phyloP scores from a whole-genome alignment of 2,888 invertebrate genomes.

The Oxycera nigricornis region DNA sequence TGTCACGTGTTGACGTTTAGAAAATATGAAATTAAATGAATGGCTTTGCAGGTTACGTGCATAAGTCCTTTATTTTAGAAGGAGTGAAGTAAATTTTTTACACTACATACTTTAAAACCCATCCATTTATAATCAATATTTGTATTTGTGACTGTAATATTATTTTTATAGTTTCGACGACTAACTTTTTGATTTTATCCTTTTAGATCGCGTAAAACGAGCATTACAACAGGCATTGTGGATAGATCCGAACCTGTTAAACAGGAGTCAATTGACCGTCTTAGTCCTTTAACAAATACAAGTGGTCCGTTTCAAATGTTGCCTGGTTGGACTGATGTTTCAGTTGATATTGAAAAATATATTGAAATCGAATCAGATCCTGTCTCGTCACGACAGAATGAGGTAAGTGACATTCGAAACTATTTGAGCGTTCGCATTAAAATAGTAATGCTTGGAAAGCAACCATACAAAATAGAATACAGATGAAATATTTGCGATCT shows the following conservation, averaged over 20 bases:
- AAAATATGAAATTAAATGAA: too few relatives aligned
- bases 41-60: too few relatives aligned
- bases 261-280: conserved; percentile 59
- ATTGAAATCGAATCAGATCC: conserved; percentile 55
- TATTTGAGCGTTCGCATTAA: background rate
- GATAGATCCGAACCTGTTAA: conserved; percentile 63
- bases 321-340: conserved; percentile 57
- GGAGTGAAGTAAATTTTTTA: too few relatives aligned
- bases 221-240: conserved; percentile 69
- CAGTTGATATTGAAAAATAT: conserved; percentile 60
- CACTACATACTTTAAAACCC: too few relatives aligned
- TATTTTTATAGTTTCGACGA: too few relatives aligned
- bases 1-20: too few relatives aligned
- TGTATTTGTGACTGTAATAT: too few relatives aligned
- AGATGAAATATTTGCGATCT: background rate
- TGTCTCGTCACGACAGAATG: background rate
- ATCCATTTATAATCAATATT: too few relatives aligned
- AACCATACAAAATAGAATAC: background rate
- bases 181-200: background rate
- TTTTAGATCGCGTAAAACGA: conserved; percentile 65
- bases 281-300: conserved; percentile 60
- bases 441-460: background rate
- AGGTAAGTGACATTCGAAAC: background rate
- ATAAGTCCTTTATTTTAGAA: too few relatives aligned
- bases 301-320: conserved; percentile 52